Evolutionary conservation across 2,888 invertebrate genomes (phyloP), one percentile per base, ranked within the genome.

Genomic region (Polyommatus icarus): DNA sequence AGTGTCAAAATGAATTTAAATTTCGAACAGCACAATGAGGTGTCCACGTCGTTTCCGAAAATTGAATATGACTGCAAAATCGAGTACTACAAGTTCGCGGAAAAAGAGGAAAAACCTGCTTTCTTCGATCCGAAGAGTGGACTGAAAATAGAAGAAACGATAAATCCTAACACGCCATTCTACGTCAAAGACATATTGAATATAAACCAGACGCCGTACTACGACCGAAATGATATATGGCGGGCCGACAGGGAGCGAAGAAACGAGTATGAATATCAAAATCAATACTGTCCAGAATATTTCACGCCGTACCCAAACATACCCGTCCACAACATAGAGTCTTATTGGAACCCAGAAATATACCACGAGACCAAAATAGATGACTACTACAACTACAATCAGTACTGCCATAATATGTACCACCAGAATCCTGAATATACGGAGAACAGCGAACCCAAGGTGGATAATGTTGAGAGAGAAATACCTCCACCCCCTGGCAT

Each of bases 101-200:
- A 87, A 61, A 86, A 86, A 59, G 78, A 83, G 3, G 85, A 84
- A 59, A 86, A 87, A 36, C 86, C 83, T 15, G 82, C 82, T 76
- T 79, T 78, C 59, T 87, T 85, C 76, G 84, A 89, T 0, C 86
- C 85, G 57, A 87, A 84, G 76, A 89, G 85, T 79, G 83, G 89
- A 76, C 80, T 86, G 36, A 91, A 91, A 83, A 76, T 86, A 0
- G 91, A 91, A 54, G 91, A 91, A 15, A 29, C 29, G 0, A 24
- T 67, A 1, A 76, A 84, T 29, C 82, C 88, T 32, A 86, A 83
- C 32, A 93, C 93, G 6, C 93, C 93, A n/a, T 94, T 94, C 80
- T 90, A 86, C 0, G 93, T 94, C 0, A 94, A 92, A 81, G 93
- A 94, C 78, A 94, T 94, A 20, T 80, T 94, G 15, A 93, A 89